Evolutionary conservation across 92 coral and sea anemone species (phyloP), one percentile per base, ranked within the genome.

Genomic region (Porites divaricata): DNA sequence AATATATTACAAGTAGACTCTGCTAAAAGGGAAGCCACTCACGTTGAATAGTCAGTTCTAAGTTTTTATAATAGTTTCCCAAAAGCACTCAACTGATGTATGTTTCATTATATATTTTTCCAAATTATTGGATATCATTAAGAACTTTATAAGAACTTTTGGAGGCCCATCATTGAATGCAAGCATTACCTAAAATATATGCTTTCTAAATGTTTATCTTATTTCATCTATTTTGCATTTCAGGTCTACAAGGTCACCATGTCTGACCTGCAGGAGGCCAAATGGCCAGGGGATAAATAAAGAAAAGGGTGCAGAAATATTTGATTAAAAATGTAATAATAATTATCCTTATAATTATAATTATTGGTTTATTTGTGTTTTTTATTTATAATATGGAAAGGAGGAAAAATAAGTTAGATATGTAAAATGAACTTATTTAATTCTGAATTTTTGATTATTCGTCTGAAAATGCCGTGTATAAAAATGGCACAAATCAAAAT

Each of bases 261-360:
- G 41, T 28, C 41, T 28, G 41, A 28, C 41, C 41, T 28, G 41
- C 41, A 28, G 2, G 41, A 28, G 41, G 58, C 58, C 58, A 53
- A 53, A 53, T 53, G 58, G 58, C 58, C 58, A 79, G 56, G 71
- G 79, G 64, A 91, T 87, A 56, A 72, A 49, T 68, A 85, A 61
- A 75, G 81, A 87, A 53, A 2, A 28, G 41, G 41, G 5, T 28
- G 41, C 41, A 28, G 2, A 28, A 28, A 28, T 28, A 28, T 28
- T 28, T 28, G 6, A 28, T 28, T 28, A 28, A 28, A 28, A 28
- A 28, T 28, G 41, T 28, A 28, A 28, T 28, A 28, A 28, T 28
- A 2, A 28, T 28, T 28, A 28, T 28, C 2, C 41, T 28, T n/a
- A n/a, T n/a, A n/a, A n/a, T n/a, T n/a, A n/a, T n/a, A n/a, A n/a